Conservation (phyloP, 2,888 invertebrate species). For the Caenorhabditis angaria region DNA sequence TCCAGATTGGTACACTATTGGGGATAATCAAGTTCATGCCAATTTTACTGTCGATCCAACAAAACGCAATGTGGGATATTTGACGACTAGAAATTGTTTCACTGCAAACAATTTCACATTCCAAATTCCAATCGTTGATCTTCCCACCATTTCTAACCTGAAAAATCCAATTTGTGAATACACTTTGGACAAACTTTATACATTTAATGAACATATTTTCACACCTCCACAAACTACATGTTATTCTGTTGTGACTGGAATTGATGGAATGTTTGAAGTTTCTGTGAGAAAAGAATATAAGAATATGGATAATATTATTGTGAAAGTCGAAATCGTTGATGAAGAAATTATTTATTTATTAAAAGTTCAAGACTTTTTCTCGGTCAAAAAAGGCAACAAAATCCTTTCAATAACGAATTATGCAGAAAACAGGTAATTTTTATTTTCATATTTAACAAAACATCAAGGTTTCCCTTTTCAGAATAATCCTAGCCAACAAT, state of each 20-base stretch:
- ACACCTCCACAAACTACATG: not conserved
- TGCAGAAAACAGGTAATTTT: not conserved
- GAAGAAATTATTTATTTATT: not conserved
- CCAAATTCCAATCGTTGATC: not conserved
- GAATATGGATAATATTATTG: not conserved
- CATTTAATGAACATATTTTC: not conserved
- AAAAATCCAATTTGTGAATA: not conserved
- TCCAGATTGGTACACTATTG: slow-evolving; percentile 6
- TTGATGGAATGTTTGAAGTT: not conserved
- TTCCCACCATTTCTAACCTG: not conserved
- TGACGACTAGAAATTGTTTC: slow-evolving; percentile 16
- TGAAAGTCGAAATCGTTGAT: not conserved
- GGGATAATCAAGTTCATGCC: slow-evolving; percentile 14
- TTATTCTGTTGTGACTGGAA: not conserved
- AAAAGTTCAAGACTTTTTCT: not conserved
- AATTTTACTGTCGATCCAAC: slow-evolving; percentile 55
- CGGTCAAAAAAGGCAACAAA: not conserved
- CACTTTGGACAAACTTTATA: not conserved
- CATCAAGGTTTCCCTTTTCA: not conserved
- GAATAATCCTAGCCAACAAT: not conserved
- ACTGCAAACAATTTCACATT: not conserved
- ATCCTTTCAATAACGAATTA: not conserved
- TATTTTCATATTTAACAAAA: not conserved
- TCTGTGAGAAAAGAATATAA: not conserved
- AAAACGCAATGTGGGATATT: too few species aligned